Conservation (phyloP, 2,888 invertebrate genomes). For the Phasia obesa region DNA sequence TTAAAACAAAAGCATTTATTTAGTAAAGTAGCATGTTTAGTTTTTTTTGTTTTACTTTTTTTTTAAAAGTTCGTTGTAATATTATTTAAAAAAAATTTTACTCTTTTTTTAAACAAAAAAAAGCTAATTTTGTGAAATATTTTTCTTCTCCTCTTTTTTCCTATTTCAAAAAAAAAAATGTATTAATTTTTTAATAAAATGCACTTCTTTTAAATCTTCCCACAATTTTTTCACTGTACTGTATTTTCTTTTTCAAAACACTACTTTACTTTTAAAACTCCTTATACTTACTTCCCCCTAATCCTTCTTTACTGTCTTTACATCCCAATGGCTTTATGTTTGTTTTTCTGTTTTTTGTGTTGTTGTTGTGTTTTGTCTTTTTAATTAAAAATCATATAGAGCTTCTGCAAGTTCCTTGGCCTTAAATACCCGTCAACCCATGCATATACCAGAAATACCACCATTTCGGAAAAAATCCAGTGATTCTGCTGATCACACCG, state of each 20-base stretch:
- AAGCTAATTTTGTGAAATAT: conserved; percentile 54
- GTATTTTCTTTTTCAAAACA: conserved; percentile 19
- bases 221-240: not conserved
- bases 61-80: not conserved
- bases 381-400: conserved; percentile 72
- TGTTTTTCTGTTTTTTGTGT: conserved; percentile 52
- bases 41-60: not conserved
- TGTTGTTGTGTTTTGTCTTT: conserved; percentile 57
- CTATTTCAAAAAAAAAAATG: not conserved
- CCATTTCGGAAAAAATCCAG: conserved; percentile 82
- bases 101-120: too few species aligned
- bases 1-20: not conserved
- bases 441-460: conserved; percentile 83
- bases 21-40: conserved; percentile 13
- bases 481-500: conserved; percentile 79
- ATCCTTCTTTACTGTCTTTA: not conserved
- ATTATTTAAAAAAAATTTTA: conserved; percentile 40
- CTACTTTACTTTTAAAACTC: conserved; percentile 18
- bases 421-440: conserved; percentile 79
- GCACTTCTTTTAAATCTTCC: conserved; percentile 27
- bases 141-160: conserved; percentile 64
- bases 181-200: conserved; percentile 12
- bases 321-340: conserved; percentile 3
- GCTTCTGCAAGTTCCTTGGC: conserved; percentile 80
- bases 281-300: conserved; percentile 6